phyloP scores from a whole-genome alignment of 35 echinoderm and acorn worm genomes.

The Ophiothrix spiculata region DNA sequence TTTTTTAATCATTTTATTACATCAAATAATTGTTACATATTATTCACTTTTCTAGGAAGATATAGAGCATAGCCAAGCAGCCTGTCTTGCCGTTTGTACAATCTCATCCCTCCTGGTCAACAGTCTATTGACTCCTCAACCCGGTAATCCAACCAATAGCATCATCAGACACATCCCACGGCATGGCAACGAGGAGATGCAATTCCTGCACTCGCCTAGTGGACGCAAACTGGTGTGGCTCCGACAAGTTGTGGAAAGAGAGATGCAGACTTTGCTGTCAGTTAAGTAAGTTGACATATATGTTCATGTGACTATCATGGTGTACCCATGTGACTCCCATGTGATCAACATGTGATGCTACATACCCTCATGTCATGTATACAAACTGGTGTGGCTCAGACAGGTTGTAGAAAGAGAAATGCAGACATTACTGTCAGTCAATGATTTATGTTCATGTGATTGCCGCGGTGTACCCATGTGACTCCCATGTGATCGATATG shows the following conservation, averaged over 20 bases:
- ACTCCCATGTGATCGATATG: too few relatives aligned
- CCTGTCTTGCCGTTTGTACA: slow-evolving; percentile 79
- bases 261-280: slow-evolving; percentile 53
- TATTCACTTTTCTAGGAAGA: slow-evolving; percentile 47
- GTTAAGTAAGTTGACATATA: too few relatives aligned
- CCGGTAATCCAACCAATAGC: slow-evolving; percentile 94
- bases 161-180: slow-evolving; percentile 60
- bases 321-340: too few relatives aligned
- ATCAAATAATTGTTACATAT: too few relatives aligned
- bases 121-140: slow-evolving; percentile 71
- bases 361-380: slow-evolving; percentile 61
- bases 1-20: not conserved
- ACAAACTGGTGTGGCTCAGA: slow-evolving; percentile 59
- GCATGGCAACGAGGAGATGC: slow-evolving; percentile 62
- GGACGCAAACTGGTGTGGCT: slow-evolving; percentile 72
- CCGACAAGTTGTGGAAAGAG: slow-evolving; percentile 67
- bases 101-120: slow-evolving; percentile 76
- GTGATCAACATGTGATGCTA: too few relatives aligned
- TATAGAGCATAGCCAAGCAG: slow-evolving; percentile 80
- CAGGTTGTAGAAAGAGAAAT: slow-evolving; percentile 73
- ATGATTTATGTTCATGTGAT: too few relatives aligned
- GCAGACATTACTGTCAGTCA: too few relatives aligned
- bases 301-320: too few relatives aligned
- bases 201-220: slow-evolving; percentile 66
- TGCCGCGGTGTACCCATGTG: too few relatives aligned